phyloP scores from a whole-genome alignment of 1,140 invertebrate species.

The Philopotamus ludificatus region DNA sequence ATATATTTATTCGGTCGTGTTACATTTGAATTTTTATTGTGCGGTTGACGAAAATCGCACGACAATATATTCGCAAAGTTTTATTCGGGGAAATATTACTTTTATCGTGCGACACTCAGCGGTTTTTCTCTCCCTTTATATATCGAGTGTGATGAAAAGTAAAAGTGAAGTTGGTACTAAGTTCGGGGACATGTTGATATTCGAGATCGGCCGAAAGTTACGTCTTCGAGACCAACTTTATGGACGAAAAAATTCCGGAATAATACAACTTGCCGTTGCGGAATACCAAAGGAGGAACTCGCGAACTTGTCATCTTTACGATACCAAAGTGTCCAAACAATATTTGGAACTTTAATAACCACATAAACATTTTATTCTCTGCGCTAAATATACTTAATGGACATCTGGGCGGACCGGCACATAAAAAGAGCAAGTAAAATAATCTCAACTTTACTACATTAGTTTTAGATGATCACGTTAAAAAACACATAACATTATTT shows the following conservation, averaged over 20 bases:
- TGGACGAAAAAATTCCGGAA: background rate
- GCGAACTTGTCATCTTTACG: background rate
- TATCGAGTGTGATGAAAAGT: background rate
- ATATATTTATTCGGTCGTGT: too few relatives aligned
- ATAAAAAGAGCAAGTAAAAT: too few relatives aligned
- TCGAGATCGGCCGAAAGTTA: background rate
- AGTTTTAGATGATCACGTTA: too few relatives aligned
- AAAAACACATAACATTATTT: too few relatives aligned
- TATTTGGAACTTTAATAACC: conserved; percentile 8
- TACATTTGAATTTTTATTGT: too few relatives aligned
- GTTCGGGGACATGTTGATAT: background rate
- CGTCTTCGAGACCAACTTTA: background rate
- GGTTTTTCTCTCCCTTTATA: background rate
- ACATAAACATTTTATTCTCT: conserved; percentile 1
- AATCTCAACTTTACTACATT: too few relatives aligned
- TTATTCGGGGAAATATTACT: too few relatives aligned
- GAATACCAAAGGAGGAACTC: background rate
- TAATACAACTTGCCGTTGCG: background rate
- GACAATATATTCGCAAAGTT: too few relatives aligned
- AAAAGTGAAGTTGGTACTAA: background rate
- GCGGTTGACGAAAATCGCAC: too few relatives aligned
- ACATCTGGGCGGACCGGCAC: too few relatives aligned
- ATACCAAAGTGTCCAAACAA: background rate
- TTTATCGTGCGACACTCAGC: background rate
- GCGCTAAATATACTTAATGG: too few relatives aligned